Base-by-base conservation (phyloP, 2,888 invertebrate genomes). In the Cyclophora punctaria region DNA sequence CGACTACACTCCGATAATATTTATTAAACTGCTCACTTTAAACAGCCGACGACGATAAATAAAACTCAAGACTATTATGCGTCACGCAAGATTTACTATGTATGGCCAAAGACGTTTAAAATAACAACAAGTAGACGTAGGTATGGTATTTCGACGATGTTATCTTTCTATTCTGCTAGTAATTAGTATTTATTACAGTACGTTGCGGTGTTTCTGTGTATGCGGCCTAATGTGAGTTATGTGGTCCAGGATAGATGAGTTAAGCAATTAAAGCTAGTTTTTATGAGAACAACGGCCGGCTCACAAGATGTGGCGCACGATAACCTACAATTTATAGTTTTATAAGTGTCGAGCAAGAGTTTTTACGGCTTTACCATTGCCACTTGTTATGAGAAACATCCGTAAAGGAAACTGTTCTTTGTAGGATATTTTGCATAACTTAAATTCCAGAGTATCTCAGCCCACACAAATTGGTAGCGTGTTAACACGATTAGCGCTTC, bases 1-100 rank as follows among this genome's bases (percentile, higher is more conserved):
- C 78, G 83, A 79, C 83, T 75, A 77, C 76, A 85, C 77, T 83
- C 84, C 83, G 85, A 88, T 87, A 85, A 85, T 85, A 85, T 88
- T 86, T 87, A 86, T 88, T 86, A 87, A 87, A 85, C 76, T 78
- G 79, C 83, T 84, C 80, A 79, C 73, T 82, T 69, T 74, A 75
- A 81, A 78, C 80, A 80, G 77, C 78, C 73, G 75, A 70, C 77
- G 64, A 68, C 77, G 64, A 87, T 88, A 87, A 87, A 88, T 86
- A 87, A 71, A 59, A 80, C 78, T 73, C 78, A 76, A 77, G 76
- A 79, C 79, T 78, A 83, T 83, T 83, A 83, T 74, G 73, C 76
- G 85, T 85, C 84, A 82, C 80, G 77, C 75, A 74, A 84, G 87
- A 88, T 87, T 87, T 87, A 87, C 78, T 74, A 67, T 76, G 78